phyloP scores from a whole-genome alignment of 2,888 invertebrate species.

The Thera britannica region DNA sequence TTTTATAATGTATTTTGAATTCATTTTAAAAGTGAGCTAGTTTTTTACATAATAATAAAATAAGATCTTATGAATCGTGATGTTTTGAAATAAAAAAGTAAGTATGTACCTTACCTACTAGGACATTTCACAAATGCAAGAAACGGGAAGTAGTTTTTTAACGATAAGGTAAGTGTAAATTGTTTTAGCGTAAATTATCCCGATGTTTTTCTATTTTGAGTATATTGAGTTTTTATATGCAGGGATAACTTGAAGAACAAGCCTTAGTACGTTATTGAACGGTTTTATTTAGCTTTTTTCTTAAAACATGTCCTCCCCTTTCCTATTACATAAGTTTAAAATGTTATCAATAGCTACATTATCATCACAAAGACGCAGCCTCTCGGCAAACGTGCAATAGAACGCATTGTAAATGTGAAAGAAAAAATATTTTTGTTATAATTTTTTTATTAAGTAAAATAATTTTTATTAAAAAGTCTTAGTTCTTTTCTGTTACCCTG shows the following conservation, averaged over 20 bases:
- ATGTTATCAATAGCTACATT: not conserved
- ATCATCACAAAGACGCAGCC: constrained; percentile 18
- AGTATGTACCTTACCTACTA: no score
- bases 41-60: constrained; percentile 14
- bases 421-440: constrained; percentile 37
- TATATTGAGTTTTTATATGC: no score
- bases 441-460: constrained; percentile 36
- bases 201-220: no score
- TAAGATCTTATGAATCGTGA: constrained; percentile 19
- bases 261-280: no score
- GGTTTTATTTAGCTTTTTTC: no score
- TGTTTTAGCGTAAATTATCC: no score
- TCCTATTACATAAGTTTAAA: not conserved
- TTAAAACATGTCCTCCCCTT: not conserved
- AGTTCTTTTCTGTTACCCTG: not conserved
- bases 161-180: no score
- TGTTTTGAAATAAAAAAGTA: not conserved
- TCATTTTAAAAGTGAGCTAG: not conserved
- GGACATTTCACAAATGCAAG: no score
- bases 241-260: no score
- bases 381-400: constrained; percentile 35
- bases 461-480: constrained; percentile 32
- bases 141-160: no score
- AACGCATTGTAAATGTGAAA: constrained; percentile 40
- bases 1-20: not conserved